Evolutionary conservation across 2,797 vertebrate genomes (phyloP).

Genomic region (Potorous gilbertii): DNA sequence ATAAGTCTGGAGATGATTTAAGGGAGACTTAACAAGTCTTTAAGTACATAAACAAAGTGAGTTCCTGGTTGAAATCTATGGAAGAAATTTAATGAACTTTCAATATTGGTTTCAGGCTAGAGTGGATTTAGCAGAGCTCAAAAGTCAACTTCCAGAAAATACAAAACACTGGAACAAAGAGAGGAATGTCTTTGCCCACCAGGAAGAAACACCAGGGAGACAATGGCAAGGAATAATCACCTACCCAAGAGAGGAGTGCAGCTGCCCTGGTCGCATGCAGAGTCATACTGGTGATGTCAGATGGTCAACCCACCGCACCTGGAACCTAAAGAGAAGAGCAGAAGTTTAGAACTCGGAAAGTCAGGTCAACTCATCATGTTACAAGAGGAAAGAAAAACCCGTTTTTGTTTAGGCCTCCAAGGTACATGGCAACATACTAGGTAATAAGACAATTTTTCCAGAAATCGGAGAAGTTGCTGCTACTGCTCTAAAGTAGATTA

Average conservation of each 20-base stretch:
- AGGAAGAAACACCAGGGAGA: background rate
- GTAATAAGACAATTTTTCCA: conserved; percentile 8
- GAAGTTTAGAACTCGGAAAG: conserved; percentile 18
- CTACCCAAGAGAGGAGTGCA: conserved; percentile 89
- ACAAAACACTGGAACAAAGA: background rate
- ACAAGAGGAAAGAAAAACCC: background rate
- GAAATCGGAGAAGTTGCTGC: conserved; percentile 8
- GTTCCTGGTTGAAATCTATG: background rate
- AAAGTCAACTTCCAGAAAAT: background rate
- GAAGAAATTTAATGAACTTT: background rate
- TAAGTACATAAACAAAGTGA: background rate
- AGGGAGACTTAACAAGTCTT: background rate
- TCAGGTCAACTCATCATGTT: conserved; percentile 11
- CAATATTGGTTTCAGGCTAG: background rate
- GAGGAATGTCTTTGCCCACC: background rate
- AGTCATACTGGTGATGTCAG: conserved; percentile 82
- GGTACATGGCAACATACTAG: conserved; percentile 1
- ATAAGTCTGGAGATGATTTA: background rate
- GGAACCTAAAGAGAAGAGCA: conserved; percentile 34
- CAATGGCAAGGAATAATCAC: conserved; percentile 38
- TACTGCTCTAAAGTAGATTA: conserved; percentile 43
- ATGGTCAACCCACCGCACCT: conserved; percentile 67
- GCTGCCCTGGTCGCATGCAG: conserved; percentile 80
- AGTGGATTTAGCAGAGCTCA: background rate
- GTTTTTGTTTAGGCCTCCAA: conserved; percentile 15